phyloP scores from a whole-genome alignment of 2,888 invertebrate genomes.

The Therioaphis trifolii region DNA sequence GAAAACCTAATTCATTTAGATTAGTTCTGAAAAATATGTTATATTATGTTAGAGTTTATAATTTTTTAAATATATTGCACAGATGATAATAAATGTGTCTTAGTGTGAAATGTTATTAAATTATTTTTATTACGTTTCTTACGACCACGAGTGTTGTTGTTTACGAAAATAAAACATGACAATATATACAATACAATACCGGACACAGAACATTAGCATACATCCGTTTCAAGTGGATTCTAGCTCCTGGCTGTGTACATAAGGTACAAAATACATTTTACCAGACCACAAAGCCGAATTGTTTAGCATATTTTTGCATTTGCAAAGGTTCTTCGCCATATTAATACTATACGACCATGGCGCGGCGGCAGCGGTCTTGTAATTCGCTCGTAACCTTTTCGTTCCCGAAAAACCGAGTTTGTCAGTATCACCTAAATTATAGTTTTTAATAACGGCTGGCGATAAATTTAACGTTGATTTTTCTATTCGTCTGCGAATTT shows the following conservation, averaged over 20 bases:
- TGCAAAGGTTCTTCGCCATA: slow-evolving; percentile 21
- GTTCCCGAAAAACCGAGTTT: neutral
- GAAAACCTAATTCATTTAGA: no score
- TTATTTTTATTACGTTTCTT: neutral
- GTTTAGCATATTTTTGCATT: slow-evolving; percentile 54
- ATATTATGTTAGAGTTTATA: no score
- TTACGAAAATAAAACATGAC: neutral
- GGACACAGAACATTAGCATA: slow-evolving; percentile 20
- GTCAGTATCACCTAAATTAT: slow-evolving; percentile 15
- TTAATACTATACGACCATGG: no score
- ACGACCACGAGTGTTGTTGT: neutral
- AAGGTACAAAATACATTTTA: slow-evolving; percentile 15
- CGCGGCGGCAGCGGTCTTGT: neutral
- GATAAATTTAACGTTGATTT: slow-evolving; percentile 38
- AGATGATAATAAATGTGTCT: no score
- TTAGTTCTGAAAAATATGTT: no score
- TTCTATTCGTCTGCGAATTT: slow-evolving; percentile 6
- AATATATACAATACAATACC: neutral
- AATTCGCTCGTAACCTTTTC: slow-evolving; percentile 21
- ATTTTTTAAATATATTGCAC: no score
- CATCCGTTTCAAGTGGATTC: neutral
- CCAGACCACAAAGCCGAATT: neutral
- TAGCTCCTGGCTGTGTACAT: neutral
- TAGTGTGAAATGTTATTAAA: neutral
- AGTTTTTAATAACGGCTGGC: slow-evolving; percentile 18